Evolutionary conservation across 2,797 vertebrate genomes (phyloP).

Genomic region (Trematomus bernacchii): DNA sequence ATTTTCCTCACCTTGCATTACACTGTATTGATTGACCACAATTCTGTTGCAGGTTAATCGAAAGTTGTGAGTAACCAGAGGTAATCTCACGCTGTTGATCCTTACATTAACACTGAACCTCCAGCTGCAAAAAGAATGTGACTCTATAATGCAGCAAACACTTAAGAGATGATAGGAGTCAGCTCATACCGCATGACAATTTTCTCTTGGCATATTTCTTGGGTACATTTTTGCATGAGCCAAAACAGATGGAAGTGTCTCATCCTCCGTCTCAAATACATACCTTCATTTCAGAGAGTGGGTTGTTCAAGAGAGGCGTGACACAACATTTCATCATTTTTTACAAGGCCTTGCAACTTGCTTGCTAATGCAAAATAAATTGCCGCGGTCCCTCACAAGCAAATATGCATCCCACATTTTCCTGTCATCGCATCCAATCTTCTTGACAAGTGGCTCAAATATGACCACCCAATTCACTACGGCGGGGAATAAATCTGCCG

Average conservation of each 20-base stretch:
- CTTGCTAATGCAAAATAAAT: slow-evolving; percentile 53
- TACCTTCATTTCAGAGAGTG: slow-evolving; percentile 52
- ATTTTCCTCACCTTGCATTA: slow-evolving; percentile 63
- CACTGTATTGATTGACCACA: slow-evolving; percentile 45
- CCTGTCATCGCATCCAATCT: slow-evolving; percentile 61
- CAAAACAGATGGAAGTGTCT: slow-evolving; percentile 54
- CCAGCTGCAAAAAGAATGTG: slow-evolving; percentile 20
- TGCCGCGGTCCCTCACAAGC: slow-evolving; percentile 22
- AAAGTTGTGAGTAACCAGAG: slow-evolving; percentile 42
- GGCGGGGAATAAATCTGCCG: slow-evolving; percentile 50
- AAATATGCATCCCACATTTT: slow-evolving; percentile 51
- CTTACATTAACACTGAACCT: slow-evolving; percentile 9
- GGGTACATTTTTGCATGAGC: slow-evolving; percentile 40
- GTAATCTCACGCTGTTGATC: slow-evolving; percentile 33
- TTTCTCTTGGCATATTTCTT: slow-evolving; percentile 26
- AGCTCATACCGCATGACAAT: slow-evolving; percentile 31
- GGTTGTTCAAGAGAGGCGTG: slow-evolving; percentile 38
- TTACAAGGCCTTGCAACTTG: slow-evolving; percentile 54
- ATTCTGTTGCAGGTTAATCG: slow-evolving; percentile 55
- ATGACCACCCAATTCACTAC: slow-evolving; percentile 56
- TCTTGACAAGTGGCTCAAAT: slow-evolving; percentile 62
- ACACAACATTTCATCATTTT: slow-evolving; percentile 68
- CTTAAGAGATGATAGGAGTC: slow-evolving; percentile 25
- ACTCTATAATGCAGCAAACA: neutral
- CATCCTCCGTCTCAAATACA: slow-evolving; percentile 37